phyloP scores from a whole-genome alignment of 92 coral and sea anemone genomes.

The Plumapathes pennacea region DNA sequence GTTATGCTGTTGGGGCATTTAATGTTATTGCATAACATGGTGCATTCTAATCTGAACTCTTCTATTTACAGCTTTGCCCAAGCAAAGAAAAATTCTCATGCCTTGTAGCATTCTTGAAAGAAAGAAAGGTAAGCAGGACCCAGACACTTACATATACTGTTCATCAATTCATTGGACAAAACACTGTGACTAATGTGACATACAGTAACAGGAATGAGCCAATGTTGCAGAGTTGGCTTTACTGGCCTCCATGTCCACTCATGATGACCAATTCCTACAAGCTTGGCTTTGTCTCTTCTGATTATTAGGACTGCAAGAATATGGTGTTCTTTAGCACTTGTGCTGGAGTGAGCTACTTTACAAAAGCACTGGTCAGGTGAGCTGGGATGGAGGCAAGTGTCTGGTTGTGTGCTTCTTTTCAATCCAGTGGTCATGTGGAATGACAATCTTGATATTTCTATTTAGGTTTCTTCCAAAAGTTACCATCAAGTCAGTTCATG shows the following conservation, averaged over 20 bases:
- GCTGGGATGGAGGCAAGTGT: slow-evolving; percentile 12
- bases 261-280: too few relatives aligned
- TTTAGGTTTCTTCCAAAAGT: slow-evolving; percentile 68
- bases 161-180: too few relatives aligned
- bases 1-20: too few relatives aligned
- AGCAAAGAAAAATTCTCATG: slow-evolving; percentile 80
- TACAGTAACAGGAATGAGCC: too few relatives aligned
- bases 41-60: not conserved
- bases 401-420: too few relatives aligned
- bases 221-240: too few relatives aligned
- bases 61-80: slow-evolving; percentile 63
- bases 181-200: too few relatives aligned
- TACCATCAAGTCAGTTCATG: slow-evolving; percentile 75
- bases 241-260: too few relatives aligned
- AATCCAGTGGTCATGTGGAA: too few relatives aligned
- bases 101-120: slow-evolving; percentile 68
- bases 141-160: too few relatives aligned
- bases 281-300: not conserved
- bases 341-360: slow-evolving; percentile 90
- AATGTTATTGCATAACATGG: too few relatives aligned
- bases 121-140: slow-evolving; percentile 75
- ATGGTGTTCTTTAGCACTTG: slow-evolving; percentile 97
- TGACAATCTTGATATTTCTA: too few relatives aligned
- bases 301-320: slow-evolving; percentile 64
- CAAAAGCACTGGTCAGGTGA: slow-evolving; percentile 76